Evolutionary conservation across 2,888 invertebrate species (phyloP).

Genomic region (Xanthostigma xanthostigma): DNA sequence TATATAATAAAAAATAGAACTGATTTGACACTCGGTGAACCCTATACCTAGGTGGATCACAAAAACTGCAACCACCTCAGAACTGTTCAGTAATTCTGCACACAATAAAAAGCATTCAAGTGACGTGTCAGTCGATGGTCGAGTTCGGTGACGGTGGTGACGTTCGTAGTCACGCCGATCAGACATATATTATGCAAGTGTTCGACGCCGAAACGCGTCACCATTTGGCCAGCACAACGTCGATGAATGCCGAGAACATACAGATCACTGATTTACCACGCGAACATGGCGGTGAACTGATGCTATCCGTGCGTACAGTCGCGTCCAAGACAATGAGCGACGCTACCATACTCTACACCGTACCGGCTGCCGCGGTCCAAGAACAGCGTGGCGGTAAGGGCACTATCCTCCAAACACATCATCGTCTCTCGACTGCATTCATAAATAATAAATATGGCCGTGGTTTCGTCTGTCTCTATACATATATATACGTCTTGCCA

Average conservation of each 20-base stretch:
- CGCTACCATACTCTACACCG: conserved; percentile 33
- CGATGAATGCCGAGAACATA: conserved; percentile 30
- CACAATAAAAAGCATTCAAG: conserved; percentile 28
- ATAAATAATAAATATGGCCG: too few species aligned
- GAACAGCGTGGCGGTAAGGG: conserved; percentile 5
- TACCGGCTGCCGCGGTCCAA: conserved; percentile 14
- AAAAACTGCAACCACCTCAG: conserved; percentile 32
- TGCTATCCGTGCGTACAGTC: conserved; percentile 34
- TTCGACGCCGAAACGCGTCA: conserved; percentile 34
- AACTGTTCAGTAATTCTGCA: conserved; percentile 35
- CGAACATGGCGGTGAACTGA: conserved; percentile 26
- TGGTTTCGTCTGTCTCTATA: too few species aligned
- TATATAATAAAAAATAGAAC: too few species aligned
- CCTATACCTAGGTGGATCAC: neutral
- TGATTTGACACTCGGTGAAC: too few species aligned
- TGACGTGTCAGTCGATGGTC: conserved; percentile 31
- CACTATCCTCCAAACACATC: too few species aligned
- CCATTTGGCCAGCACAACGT: conserved; percentile 34
- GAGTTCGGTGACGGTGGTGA: conserved; percentile 14
- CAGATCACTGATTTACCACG: conserved; percentile 29
- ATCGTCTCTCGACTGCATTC: too few species aligned
- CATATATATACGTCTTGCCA: too few species aligned
- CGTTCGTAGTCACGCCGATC: conserved; percentile 13
- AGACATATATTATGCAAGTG: conserved; percentile 34
- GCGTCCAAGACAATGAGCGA: conserved; percentile 33